Conservation (phyloP, 2,888 invertebrate species). For the Panorpa germanica region DNA sequence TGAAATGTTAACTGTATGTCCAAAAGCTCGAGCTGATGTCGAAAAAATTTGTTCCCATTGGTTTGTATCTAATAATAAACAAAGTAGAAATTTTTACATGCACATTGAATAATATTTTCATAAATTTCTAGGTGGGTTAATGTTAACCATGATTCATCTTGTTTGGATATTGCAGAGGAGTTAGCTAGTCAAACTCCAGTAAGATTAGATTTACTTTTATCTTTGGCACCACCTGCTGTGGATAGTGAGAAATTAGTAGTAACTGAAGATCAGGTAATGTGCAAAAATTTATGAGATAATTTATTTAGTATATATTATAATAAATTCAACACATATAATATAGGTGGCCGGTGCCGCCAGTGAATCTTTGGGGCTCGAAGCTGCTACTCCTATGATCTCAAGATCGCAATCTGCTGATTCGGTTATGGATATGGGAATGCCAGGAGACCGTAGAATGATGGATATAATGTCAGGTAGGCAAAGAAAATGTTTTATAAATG, state of each 20-base stretch:
- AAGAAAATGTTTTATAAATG: conserved; percentile 9
- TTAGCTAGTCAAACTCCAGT: conserved; percentile 83
- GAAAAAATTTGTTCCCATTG: conserved; percentile 88
- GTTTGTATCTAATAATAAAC: conserved; percentile 24
- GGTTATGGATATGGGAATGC: conserved; percentile 51
- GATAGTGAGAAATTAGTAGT: conserved; percentile 55
- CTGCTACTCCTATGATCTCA: conserved; percentile 32
- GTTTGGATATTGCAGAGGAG: conserved; percentile 71
- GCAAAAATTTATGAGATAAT: conserved; percentile 14
- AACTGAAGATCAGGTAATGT: conserved; percentile 29
- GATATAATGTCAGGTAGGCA: conserved; percentile 42
- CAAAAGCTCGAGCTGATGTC: conserved; percentile 75
- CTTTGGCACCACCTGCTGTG: conserved; percentile 64
- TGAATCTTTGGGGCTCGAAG: conserved; percentile 18
- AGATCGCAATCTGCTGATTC: conserved; percentile 53
- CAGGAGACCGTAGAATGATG: conserved; percentile 52
- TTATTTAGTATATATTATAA: conserved; percentile 1
- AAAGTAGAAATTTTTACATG: not conserved
- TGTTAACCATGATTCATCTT: conserved; percentile 58
- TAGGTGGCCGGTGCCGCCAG: not conserved
- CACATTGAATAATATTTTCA: conserved; percentile 3
- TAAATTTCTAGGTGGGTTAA: conserved; percentile 62
- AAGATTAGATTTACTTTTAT: conserved; percentile 66
- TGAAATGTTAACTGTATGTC: conserved; percentile 86
- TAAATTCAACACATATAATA: no score